phyloP scores from a whole-genome alignment of 2,113 vertebrate species.

The Saccopteryx leptura region DNA sequence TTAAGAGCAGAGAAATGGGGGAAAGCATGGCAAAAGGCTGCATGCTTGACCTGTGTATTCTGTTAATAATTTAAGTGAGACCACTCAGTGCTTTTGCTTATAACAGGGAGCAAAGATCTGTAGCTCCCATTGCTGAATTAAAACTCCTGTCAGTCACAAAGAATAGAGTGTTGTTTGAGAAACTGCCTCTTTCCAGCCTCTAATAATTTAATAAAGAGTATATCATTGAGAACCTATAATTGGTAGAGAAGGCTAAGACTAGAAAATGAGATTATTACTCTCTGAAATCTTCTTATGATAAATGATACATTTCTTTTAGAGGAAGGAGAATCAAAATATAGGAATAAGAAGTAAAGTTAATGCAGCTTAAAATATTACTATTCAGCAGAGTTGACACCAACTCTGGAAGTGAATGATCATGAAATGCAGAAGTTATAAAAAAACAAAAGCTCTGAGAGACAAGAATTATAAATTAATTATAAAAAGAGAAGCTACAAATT shows the following conservation, averaged over 20 bases:
- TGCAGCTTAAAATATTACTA: slow-evolving; percentile 36
- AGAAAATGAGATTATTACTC: slow-evolving; percentile 54
- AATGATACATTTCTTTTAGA: slow-evolving; percentile 48
- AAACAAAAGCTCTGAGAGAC: not conserved
- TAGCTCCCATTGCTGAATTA: not conserved
- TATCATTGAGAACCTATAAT: slow-evolving; percentile 27
- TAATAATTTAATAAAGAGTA: slow-evolving; percentile 28
- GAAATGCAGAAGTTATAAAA: not conserved
- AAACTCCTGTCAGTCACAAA: not conserved
- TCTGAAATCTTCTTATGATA: slow-evolving; percentile 53
- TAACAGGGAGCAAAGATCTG: not conserved
- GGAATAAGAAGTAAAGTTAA: not conserved
- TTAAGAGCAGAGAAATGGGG: slow-evolving; percentile 2
- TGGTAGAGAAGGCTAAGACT: slow-evolving; percentile 44
- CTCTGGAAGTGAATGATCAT: slow-evolving; percentile 32
- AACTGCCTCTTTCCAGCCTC: slow-evolving; percentile 31
- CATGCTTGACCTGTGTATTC: not conserved
- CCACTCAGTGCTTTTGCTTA: slow-evolving; percentile 44
- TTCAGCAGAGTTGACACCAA: not conserved
- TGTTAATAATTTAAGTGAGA: slow-evolving; percentile 72
- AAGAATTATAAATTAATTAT: slow-evolving; percentile 50
- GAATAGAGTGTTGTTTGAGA: slow-evolving; percentile 39
- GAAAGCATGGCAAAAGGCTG: slow-evolving; percentile 14
- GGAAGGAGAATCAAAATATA: slow-evolving; percentile 45
- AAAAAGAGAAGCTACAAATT: not conserved